Base-by-base conservation (phyloP, 2,888 invertebrate genomes). In the Ophion ventricosus region DNA sequence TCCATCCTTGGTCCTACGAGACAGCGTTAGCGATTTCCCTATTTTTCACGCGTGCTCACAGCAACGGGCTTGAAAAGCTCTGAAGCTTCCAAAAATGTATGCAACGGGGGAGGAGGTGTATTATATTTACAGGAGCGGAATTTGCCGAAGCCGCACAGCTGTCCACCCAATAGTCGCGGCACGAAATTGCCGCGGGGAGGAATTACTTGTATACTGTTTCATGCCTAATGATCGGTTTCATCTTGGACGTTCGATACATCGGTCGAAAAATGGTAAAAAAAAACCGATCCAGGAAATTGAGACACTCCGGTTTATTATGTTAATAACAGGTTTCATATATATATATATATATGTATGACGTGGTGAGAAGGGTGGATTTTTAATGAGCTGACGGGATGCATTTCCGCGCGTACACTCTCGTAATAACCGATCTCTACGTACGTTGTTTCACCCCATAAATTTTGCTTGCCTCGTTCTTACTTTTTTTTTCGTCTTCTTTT, bases 91-190 rank as follows among this genome's bases (percentile, higher is more conserved):
- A 69, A 5, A 78, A 81, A 79, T 78, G 77, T 79, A 4, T 11
- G 14, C 17, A 17, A 17, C 17, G 14, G 49, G 14, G 14, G 17
- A 72, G 79, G 54, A 35, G 67, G 70, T 75, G 66, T 20, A 79
- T 57, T 64, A 70, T 81, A 84, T 84, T 84, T 82, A 82, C 84
- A 84, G 72, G 49, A 23, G 80, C 67, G 54, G 76, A 78, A 61
- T 26, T 77, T 49, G 73, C 67, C 67, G 56, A 59, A 69, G 80
- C 54, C 43, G 80, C 59, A 66, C 78, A 78, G 74, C 81, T 78
- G 78, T 70, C 69, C 40, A 14, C 40, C 25, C 26, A 35, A 76
- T 66, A 73, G 63, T 79, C 72, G 25, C 75, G 63, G 75, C 67
- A 17, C 26, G 73, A 77, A 85, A 77, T 85, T 77, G 69, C 69